phyloP scores from a whole-genome alignment of 2,797 vertebrate species.

The Sardinella longiceps region DNA sequence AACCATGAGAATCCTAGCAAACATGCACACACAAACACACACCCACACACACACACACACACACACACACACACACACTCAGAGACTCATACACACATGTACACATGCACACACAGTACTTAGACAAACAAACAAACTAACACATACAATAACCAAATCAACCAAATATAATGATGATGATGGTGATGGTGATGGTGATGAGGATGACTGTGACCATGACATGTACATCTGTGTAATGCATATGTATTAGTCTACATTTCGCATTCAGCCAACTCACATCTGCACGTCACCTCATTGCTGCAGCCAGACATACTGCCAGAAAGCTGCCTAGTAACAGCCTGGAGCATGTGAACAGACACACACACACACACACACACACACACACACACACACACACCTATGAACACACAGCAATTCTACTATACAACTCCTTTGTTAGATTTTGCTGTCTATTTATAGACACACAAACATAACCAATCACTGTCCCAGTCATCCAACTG shows the following conservation, averaged over 20 bases:
- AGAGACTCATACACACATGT: not conserved
- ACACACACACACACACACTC: too few relatives aligned
- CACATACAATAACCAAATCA: not conserved
- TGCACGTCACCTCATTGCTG: constrained; percentile 13
- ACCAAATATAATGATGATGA: not conserved
- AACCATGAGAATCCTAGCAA: not conserved
- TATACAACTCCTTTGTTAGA: not conserved
- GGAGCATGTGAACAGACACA: not conserved
- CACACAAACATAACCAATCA: not conserved
- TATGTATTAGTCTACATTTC: constrained; percentile 34
- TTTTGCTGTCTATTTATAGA: not conserved
- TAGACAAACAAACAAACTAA: too few relatives aligned
- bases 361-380: not conserved
- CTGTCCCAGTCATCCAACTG: not conserved
- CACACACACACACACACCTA: not conserved
- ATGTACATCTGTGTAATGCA: constrained; percentile 43
- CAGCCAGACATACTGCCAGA: not conserved
- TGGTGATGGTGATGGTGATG: not conserved
- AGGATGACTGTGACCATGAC: not conserved
- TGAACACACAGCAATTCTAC: not conserved
- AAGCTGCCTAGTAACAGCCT: constrained; percentile 20
- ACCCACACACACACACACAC: too few relatives aligned
- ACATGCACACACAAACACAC: not conserved
- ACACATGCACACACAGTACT: too few relatives aligned
- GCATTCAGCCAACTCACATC: constrained; percentile 43